These are phyloP conservation scores for Gymnarchus niloticus DNA, from an alignment of 2,113 vertebrate species.

Conservation along the genomic window DNA sequence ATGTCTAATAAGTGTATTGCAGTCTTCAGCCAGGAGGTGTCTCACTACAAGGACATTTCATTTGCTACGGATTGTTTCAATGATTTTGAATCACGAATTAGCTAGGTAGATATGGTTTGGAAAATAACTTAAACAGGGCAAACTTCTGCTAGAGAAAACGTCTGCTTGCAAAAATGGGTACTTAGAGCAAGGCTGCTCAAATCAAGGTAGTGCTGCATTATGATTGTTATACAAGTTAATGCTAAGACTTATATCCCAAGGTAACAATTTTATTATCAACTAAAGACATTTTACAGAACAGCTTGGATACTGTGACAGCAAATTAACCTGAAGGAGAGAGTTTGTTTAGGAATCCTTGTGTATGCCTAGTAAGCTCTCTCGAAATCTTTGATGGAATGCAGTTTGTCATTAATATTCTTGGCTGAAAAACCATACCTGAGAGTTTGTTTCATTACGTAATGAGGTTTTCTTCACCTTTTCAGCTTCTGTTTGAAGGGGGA, in stretches of 20 bases:
- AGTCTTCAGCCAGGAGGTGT: not conserved
- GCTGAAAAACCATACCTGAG: not conserved
- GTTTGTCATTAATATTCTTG: not conserved
- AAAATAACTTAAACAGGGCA: not conserved
- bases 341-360: too few species aligned
- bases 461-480: slow-evolving; percentile 24
- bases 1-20: not conserved
- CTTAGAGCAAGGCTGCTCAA: not conserved
- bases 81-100: not conserved
- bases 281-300: too few species aligned
- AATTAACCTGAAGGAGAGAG: not conserved
- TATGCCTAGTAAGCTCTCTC: too few species aligned
- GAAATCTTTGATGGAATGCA: too few species aligned
- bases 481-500: slow-evolving; percentile 77
- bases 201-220: not conserved
- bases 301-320: too few species aligned
- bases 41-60: not conserved
- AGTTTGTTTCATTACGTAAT: not conserved
- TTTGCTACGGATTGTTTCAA: not conserved
- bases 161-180: not conserved
- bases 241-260: too few species aligned
- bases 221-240: too few species aligned
- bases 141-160: not conserved
- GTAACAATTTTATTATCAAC: too few species aligned
- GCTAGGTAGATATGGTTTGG: not conserved